These are phyloP conservation scores for Vombatus ursinus DNA, from an alignment of 2,113 vertebrate species.

Conservation along the genomic window DNA sequence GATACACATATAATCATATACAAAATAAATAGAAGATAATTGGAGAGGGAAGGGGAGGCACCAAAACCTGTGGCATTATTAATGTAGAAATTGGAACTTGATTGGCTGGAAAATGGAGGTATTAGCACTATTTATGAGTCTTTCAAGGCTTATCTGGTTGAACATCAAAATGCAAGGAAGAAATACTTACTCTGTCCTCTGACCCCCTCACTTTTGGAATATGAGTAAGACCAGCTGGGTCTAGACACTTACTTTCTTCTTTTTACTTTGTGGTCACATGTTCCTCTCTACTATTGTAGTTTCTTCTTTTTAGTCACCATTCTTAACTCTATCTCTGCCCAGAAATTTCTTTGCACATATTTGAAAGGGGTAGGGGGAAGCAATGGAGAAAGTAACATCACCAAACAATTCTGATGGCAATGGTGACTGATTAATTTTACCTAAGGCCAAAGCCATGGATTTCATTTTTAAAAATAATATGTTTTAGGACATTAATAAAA, in stretches of 20 bases:
- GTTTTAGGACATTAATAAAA: not conserved
- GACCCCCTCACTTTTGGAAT: too few relatives aligned
- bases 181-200: not conserved
- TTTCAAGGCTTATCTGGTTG: not conserved
- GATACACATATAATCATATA: not conserved
- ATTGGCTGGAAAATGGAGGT: not conserved
- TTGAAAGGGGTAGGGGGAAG: not conserved
- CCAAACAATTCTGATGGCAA: not conserved
- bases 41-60: not conserved
- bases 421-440: not conserved
- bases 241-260: not conserved
- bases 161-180: not conserved
- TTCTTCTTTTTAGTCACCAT: not conserved
- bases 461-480: not conserved
- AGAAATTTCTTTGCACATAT: not conserved
- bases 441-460: not conserved
- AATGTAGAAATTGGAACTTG: not conserved
- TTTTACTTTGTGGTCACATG: not conserved
- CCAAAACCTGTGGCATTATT: not conserved
- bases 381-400: not conserved
- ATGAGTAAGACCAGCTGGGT: not conserved
- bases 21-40: not conserved
- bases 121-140: not conserved
- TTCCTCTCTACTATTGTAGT: not conserved
- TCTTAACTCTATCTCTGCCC: not conserved